Conservation (phyloP, 2,113 vertebrate genomes). For the Muntiacus muntjak region DNA sequence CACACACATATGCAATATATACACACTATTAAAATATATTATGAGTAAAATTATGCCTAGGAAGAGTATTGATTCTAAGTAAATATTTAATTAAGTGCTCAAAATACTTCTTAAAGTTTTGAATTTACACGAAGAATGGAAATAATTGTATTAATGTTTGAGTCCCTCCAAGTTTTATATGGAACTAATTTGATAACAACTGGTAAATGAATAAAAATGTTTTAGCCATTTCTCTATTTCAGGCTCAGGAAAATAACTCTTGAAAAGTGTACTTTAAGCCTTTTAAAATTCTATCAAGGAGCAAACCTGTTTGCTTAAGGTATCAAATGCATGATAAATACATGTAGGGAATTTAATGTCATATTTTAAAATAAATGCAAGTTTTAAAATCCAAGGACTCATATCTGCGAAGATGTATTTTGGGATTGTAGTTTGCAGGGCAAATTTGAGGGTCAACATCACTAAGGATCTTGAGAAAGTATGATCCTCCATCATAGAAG, state of each 20-base stretch:
- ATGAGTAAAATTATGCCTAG: neutral
- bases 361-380: neutral
- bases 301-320: neutral
- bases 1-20: neutral
- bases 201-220: neutral
- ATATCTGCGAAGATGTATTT: neutral
- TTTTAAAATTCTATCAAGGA: neutral
- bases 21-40: neutral
- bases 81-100: neutral
- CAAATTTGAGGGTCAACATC: neutral
- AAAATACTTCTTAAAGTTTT: slow-evolving; percentile 7
- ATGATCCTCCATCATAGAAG: neutral
- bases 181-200: neutral
- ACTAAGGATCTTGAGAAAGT: neutral
- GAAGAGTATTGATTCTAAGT: neutral
- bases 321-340: neutral
- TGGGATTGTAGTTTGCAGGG: neutral
- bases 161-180: neutral
- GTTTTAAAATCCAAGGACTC: neutral
- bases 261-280: neutral
- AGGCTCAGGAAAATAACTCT: neutral
- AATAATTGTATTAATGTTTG: neutral
- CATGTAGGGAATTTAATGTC: neutral
- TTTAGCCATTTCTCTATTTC: neutral
- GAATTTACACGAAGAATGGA: neutral